A percentile compares a stretch with the other conserved stretches of the same genome.
Conservation (phyloP, 2,888 invertebrate genomes). For the Griposia aprilina region DNA sequence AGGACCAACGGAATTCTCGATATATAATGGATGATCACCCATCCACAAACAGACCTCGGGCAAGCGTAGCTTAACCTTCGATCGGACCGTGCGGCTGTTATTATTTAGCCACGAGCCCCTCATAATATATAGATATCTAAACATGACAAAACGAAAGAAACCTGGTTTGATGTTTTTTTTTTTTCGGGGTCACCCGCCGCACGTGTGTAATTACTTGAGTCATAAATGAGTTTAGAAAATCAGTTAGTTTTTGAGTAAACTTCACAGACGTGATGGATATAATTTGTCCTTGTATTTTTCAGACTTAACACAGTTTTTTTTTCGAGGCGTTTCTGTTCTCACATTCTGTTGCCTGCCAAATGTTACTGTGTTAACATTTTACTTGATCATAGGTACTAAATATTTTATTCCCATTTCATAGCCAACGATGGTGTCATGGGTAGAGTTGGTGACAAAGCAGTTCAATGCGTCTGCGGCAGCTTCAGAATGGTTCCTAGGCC, state of each 20-base stretch:
- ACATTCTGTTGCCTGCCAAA: neutral
- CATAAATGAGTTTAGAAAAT: neutral
- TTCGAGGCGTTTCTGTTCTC: neutral
- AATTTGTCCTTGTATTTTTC: neutral
- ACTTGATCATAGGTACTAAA: neutral
- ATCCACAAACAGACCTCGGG: too few relatives aligned
- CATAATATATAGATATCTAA: neutral
- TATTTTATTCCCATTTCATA: conserved; percentile 72
- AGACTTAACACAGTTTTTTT: neutral
- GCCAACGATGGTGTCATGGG: conserved; percentile 99
- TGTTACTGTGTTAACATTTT: neutral
- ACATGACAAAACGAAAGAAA: neutral
- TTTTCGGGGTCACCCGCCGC: too few relatives aligned
- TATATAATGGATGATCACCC: too few relatives aligned
- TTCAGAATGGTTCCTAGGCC: conserved; percentile 97
- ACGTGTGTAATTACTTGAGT: too few relatives aligned
- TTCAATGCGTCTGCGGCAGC: conserved; percentile 97
- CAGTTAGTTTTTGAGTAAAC: neutral
- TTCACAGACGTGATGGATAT: neutral
- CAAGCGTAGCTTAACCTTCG: too few relatives aligned
- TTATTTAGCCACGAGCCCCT: too few relatives aligned
- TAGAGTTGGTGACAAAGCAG: conserved; percentile 98
- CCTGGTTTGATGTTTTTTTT: neutral
- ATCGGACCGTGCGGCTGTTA: too few relatives aligned
- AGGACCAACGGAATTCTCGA: too few relatives aligned